Evolutionary conservation across 2,888 invertebrate genomes (phyloP).

Genomic region (Melanchra persicariae): DNA sequence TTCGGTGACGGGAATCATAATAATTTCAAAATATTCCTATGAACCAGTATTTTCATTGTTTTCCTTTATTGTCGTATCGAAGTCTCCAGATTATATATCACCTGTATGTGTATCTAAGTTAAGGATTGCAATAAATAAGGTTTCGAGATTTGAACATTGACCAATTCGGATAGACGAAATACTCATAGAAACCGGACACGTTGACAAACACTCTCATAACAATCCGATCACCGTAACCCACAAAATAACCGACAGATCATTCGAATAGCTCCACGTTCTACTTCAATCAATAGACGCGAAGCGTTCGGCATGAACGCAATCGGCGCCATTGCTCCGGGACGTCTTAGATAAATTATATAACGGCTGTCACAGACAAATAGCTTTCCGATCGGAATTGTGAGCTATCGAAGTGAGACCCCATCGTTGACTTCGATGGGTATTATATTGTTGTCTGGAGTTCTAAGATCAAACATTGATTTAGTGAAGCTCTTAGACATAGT

Average conservation of each 20-base stretch:
- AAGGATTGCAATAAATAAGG: too few relatives aligned
- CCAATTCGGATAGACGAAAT: neutral
- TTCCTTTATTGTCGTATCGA: too few relatives aligned
- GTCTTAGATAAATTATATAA: conserved; percentile 58
- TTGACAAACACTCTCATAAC: conserved; percentile 9
- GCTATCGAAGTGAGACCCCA: conserved; percentile 40
- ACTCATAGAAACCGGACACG: neutral
- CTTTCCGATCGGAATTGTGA: conserved; percentile 48
- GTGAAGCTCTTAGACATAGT: neutral
- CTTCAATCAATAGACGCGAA: conserved; percentile 37
- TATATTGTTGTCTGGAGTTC: neutral
- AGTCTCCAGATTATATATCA: too few relatives aligned
- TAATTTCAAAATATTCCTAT: too few relatives aligned
- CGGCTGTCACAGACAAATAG: conserved; percentile 57
- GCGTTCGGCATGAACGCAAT: conserved; percentile 29
- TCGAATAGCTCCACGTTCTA: conserved; percentile 9
- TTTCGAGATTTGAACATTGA: too few relatives aligned
- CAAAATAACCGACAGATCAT: conserved; percentile 2
- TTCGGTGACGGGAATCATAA: too few relatives aligned
- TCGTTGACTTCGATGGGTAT: conserved; percentile 27
- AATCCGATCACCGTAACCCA: neutral
- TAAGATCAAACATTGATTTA: neutral
- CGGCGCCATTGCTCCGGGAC: conserved; percentile 18
- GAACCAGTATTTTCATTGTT: too few relatives aligned
- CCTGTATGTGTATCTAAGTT: too few relatives aligned